Percentiles rank a stretch among this genome's conserved stretches.
phyloP scores from a whole-genome alignment of 2,888 invertebrate species.

The Miltochrista miniata region DNA sequence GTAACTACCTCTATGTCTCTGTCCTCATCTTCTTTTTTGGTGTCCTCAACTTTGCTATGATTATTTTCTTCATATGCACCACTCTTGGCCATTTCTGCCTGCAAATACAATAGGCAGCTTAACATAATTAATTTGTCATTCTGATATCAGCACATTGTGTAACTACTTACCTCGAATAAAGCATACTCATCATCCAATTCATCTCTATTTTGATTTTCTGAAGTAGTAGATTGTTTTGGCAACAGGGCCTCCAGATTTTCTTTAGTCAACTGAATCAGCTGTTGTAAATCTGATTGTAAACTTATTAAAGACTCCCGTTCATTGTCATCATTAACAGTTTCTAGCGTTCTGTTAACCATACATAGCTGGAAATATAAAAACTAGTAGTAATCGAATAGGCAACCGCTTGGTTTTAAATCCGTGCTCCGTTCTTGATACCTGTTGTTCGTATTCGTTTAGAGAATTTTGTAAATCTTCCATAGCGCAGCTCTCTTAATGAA shows the following conservation, averaged over 20 bases:
- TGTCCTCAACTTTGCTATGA: constrained; percentile 42
- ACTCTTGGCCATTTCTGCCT: constrained; percentile 82
- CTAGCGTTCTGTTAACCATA: constrained; percentile 85
- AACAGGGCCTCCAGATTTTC: constrained; percentile 78
- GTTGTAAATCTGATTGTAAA: constrained; percentile 85
- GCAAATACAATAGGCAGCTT: constrained; percentile 25
- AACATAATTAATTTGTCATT: not conserved
- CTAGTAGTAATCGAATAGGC: constrained; percentile 10
- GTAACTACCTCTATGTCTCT: constrained; percentile 80
- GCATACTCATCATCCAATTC: constrained; percentile 85
- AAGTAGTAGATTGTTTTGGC: constrained; percentile 12
- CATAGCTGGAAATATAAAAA: constrained; percentile 72
- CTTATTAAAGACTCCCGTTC: constrained; percentile 83
- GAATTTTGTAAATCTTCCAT: constrained; percentile 68
- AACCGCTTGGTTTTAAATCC: constrained; percentile 2
- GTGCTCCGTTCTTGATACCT: constrained; percentile 48
- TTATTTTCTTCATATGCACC: constrained; percentile 66
- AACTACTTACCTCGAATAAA: constrained; percentile 86
- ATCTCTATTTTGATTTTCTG: constrained; percentile 36
- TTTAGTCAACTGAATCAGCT: constrained; percentile 87
- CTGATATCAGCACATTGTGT: constrained; percentile 1
- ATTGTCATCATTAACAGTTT: constrained; percentile 64
- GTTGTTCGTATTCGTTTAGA: constrained; percentile 68
- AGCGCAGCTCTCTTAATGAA: too few species aligned
- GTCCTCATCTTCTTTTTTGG: constrained; percentile 55